Base-by-base conservation (phyloP, 2,797 vertebrate species). In the Falco berigora region DNA sequence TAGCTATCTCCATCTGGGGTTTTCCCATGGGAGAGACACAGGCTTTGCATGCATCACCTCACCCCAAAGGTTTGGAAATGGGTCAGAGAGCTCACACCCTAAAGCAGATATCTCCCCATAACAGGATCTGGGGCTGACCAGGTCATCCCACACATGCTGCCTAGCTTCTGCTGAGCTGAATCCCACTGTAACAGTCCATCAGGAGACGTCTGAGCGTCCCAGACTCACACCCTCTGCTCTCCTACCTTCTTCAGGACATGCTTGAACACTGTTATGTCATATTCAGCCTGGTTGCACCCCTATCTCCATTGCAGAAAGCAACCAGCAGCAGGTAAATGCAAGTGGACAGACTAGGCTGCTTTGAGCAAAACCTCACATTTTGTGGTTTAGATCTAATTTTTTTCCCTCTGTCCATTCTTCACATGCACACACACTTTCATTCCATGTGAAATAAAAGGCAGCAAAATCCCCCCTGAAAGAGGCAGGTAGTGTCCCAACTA, bases 401-500 rank as follows among this genome's bases (percentile, higher is more conserved):
- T 21, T 5, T 32, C 79, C 40, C 40, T 40, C 36, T 56, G 44
- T 40, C 56, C n/a, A 0, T 47, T 63, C 78, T 17, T 22, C 36
- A 9, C 15, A 1, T 1, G 11, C 17, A 24, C 50, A 9, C 28
- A 19, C 2, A 0, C 19, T 38, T 86, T 46, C 42, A 23, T 12
- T 7, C 11, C 16, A 15, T 12, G 10, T 46, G 73, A 69, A 77
- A 59, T 23, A 9, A 36, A 68, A 72, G 21, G 63, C 36, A 75
- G 6, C 10, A 34, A 76, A 78, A 63, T 52, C 4, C 14, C 6
- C 20, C 34, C 13, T 53, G 16, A 49, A 79, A 79, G 59, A 58
- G 7, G 12, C 28, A 42, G 4, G 21, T 2, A 58, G 36, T 38
- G 23, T 38, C 46, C 71, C 55, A 55, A 0, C 14, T 44, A 78